Conservation (phyloP, 2,797 vertebrate species). For the Onychomys torridus region DNA sequence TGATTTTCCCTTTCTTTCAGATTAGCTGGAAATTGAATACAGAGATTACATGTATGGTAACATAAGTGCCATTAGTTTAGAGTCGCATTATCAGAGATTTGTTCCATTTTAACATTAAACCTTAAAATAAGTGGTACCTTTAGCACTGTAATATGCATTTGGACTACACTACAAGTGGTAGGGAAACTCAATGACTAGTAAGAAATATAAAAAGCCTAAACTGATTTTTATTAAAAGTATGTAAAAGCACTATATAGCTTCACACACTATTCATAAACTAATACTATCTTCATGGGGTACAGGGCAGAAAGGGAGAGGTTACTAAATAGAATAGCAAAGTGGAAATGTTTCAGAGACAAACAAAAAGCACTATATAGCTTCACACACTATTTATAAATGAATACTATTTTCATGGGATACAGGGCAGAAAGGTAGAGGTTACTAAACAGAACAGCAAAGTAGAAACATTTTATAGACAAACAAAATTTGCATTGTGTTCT, state of each 20-base stretch:
- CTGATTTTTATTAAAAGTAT: background rate
- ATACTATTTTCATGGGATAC: too few species aligned
- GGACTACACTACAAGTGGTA: background rate
- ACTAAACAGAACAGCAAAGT: too few species aligned
- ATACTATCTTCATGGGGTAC: background rate
- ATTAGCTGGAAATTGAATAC: background rate
- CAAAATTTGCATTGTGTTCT: background rate
- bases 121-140: conserved; percentile 16
- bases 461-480: too few species aligned
- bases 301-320: background rate
- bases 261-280: background rate
- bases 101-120: conserved; percentile 6
- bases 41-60: background rate
- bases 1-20: background rate
- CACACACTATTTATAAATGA: too few species aligned
- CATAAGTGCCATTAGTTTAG: background rate
- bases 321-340: background rate
- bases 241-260: background rate
- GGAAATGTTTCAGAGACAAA: background rate
- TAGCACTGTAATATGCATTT: background rate
- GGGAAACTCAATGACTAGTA: background rate
- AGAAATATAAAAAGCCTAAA: conserved; percentile 26
- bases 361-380: too few species aligned
- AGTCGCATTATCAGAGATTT: background rate
- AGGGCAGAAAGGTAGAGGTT: too few species aligned